Evolutionary conservation across 2,797 vertebrate genomes (phyloP).

Genomic region (Chromobotia macracanthus): DNA sequence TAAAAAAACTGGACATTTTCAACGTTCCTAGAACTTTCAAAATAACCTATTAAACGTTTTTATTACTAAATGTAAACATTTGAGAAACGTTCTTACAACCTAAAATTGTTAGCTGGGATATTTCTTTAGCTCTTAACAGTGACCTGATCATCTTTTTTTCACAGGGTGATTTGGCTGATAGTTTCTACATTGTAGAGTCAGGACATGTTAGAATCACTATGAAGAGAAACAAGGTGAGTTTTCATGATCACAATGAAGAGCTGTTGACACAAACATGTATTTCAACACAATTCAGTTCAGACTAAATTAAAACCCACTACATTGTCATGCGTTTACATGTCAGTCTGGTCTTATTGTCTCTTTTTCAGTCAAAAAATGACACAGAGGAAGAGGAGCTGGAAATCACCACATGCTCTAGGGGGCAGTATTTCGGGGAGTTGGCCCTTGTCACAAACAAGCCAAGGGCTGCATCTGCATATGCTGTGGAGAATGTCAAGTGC

Average conservation of each 20-base stretch:
- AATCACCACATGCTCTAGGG: conserved; percentile 90
- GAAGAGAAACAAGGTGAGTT: conserved; percentile 90
- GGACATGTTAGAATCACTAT: conserved; percentile 98
- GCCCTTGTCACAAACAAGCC: conserved; percentile 98
- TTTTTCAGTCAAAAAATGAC: conserved; percentile 78
- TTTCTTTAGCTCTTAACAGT: too few relatives aligned
- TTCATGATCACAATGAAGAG: neutral
- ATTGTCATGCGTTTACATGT: neutral
- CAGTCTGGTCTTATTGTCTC: neutral
- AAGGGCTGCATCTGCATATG: conserved; percentile 95
- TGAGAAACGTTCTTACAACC: too few relatives aligned
- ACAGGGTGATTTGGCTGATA: conserved; percentile 94
- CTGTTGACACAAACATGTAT: too few relatives aligned
- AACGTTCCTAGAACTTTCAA: too few relatives aligned
- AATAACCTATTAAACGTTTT: too few relatives aligned
- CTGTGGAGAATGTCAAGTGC: conserved; percentile 95
- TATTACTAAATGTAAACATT: too few relatives aligned
- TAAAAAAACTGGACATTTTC: too few relatives aligned
- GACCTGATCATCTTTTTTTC: conserved; percentile 20
- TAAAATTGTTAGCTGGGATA: too few relatives aligned
- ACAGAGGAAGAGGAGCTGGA: conserved; percentile 87
- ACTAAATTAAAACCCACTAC: neutral
- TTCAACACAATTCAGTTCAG: neutral
- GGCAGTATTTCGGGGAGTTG: conserved; percentile 97
- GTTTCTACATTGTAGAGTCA: conserved; percentile 98